Evolutionary conservation across 37 sponge, comb jelly and placozoan species (phyloP).

Genomic region (Aphrocallistes beatrix): DNA sequence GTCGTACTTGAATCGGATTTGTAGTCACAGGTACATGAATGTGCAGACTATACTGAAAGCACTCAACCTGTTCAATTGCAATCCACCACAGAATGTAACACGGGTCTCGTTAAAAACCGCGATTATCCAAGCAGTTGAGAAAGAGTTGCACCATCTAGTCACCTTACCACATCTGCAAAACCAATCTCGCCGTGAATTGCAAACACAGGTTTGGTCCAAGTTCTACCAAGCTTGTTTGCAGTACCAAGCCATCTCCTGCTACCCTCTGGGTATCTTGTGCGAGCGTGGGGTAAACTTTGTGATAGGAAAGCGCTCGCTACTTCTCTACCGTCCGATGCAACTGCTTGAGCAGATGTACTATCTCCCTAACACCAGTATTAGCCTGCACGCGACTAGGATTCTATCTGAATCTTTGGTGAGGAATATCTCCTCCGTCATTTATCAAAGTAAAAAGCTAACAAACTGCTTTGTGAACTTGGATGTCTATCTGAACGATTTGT

Average conservation of each 20-base stretch:
- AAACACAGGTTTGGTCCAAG: constrained; percentile 5
- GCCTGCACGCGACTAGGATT: background rate
- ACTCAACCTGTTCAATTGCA: background rate
- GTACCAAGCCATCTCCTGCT: background rate
- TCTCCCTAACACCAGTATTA: background rate
- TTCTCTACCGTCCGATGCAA: background rate
- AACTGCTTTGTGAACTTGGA: background rate
- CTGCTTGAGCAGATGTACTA: background rate
- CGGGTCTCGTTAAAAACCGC: constrained; percentile 13
- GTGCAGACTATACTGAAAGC: background rate
- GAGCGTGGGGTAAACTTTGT: background rate
- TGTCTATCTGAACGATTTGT: background rate
- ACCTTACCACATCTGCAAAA: background rate
- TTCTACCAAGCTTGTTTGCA: constrained; percentile 5
- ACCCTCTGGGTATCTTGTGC: background rate
- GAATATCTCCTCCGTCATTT: background rate
- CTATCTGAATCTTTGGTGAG: background rate
- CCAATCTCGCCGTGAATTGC: background rate
- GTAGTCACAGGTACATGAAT: background rate
- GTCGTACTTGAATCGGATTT: background rate
- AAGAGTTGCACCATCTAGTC: background rate
- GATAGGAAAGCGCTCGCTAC: background rate
- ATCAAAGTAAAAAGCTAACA: background rate
- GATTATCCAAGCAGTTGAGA: constrained; percentile 14
- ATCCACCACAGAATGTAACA: background rate